Evolutionary conservation across 92 coral and sea anemone species (phyloP).

Genomic region (Epizoanthus illoricatus): DNA sequence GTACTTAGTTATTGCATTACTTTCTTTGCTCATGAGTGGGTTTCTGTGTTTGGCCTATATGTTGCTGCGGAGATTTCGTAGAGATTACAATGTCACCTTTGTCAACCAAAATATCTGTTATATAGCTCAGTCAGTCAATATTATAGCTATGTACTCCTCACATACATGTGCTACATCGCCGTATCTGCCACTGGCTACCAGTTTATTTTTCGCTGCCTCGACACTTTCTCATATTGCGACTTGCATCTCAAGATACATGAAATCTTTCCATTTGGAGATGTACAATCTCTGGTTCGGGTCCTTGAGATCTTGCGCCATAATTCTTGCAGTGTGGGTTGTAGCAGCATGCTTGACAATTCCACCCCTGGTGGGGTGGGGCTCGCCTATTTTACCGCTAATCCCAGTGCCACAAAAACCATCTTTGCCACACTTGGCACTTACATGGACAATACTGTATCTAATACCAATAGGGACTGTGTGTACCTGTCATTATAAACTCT

Average conservation of each 20-base stretch:
- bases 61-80: conserved; percentile 14
- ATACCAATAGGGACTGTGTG: background rate
- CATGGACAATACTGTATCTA: conserved; percentile 1
- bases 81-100: conserved; percentile 1
- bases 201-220: conserved; percentile 9
- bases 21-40: background rate
- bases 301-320: background rate
- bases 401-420: background rate
- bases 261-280: conserved; percentile 7
- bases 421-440: background rate
- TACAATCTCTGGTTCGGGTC: conserved; percentile 5
- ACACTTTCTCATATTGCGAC: background rate
- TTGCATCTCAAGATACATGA: conserved; percentile 30
- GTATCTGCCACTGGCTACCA: conserved; percentile 7
- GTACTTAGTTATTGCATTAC: conserved; percentile 7
- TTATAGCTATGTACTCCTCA: background rate
- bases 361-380: conserved; percentile 13
- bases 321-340: conserved; percentile 1
- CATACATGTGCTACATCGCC: conserved; percentile 9
- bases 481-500: conserved; percentile 15
- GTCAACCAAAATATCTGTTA: conserved; percentile 17
- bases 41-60: background rate
- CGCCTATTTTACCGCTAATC: background rate
- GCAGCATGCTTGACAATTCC: conserved; percentile 3
- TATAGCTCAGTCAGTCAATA: conserved; percentile 23